These are phyloP conservation scores for Chelonus insularis DNA, from an alignment of 1,140 invertebrate genomes.

Conservation along the genomic window DNA sequence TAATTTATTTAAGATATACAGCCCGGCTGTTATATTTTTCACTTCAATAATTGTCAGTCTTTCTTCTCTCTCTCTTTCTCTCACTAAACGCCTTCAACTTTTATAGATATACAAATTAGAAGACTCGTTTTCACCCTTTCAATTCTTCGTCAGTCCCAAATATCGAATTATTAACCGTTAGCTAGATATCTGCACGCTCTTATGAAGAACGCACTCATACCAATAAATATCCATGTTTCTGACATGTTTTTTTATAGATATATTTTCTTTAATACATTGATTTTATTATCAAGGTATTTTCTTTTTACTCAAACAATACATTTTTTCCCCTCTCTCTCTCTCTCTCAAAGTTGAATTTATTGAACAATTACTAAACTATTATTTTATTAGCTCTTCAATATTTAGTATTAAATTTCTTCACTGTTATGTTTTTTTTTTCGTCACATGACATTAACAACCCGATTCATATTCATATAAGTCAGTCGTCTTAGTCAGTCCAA, in stretches of 20 bases:
- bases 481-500: background rate
- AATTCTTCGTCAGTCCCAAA: background rate
- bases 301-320: no score
- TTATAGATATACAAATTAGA: no score
- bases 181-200: slow-evolving; percentile 23
- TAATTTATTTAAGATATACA: background rate
- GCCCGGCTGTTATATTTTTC: background rate
- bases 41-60: background rate
- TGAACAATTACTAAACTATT: no score
- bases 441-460: slow-evolving; percentile 41
- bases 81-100: background rate
- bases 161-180: slow-evolving; percentile 23
- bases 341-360: no score
- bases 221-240: slow-evolving; percentile 10
- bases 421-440: slow-evolving; percentile 7
- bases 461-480: background rate
- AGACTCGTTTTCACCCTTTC: background rate
- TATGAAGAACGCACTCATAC: slow-evolving; percentile 9
- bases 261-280: background rate
- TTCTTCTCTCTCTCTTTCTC: slow-evolving; percentile 12
- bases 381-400: no score
- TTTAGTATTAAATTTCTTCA: no score
- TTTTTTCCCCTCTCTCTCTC: no score
- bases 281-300: no score
- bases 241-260: slow-evolving; percentile 17